Evolutionary conservation across 2,888 invertebrate genomes (phyloP), one percentile per base, ranked within the genome.

Genomic region (Cerastis leucographa): DNA sequence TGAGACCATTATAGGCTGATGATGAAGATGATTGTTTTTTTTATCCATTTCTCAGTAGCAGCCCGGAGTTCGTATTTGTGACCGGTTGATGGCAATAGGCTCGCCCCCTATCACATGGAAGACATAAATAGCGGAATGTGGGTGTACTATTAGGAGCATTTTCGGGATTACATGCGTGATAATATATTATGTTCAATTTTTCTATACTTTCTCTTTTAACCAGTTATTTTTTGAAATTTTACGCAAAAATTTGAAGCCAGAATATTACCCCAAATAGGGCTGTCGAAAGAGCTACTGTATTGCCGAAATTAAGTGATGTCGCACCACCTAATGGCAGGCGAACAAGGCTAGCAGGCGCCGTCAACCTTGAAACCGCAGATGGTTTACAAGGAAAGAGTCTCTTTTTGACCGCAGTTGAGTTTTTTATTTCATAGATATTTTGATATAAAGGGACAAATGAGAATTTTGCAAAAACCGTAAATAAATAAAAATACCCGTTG

Each of bases 351-450:
- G 78, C 91, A 91, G 93, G 80, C 71, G 92, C 84, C 77, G 90
- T 69, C 90, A 93, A 93, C 93, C 93, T 92, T 93, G 92, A 86
- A 84, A 81, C 72, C 54, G 68, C 84, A 85, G 80, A 83, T 86
- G 82, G 76, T 82, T 83, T 83, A 86, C 85, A 51, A 78, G 80
- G 74, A 72, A 81, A 70, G 79, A 75, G 79, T 78, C 78, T 80
- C 72, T 78, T 69, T 69, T 72, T 49, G 19, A 77, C 29, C 17
- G 40, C 35, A 11, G 19, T 62, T 42, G 11, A 25, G 25, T 76
- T 71, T 74, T 66, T 71, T 54, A 42, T 74, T 74, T 74, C 54
- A 51, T 64, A 14, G 35, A 8, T 14, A 2, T 9, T 42, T 17
- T 9, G 22, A 25, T 6, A 22, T 8, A 51, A 25, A 4, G 54